Base-by-base conservation (phyloP, 1,140 invertebrate species). In the Zaprionus capensis region DNA sequence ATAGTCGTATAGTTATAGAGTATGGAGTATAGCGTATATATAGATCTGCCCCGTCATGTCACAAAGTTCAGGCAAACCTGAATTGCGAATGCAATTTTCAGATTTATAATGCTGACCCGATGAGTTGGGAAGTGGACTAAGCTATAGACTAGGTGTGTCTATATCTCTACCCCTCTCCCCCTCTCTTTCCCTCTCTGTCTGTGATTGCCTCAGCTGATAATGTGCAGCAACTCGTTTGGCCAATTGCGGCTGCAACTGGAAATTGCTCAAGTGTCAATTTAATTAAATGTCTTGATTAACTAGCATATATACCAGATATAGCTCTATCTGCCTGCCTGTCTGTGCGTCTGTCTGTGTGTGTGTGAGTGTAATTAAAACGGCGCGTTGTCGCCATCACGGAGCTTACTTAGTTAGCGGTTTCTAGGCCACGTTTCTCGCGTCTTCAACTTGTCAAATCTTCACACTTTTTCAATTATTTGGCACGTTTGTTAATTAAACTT, bases 381-480 rank as follows among this genome's bases (percentile, higher is more conserved):
- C 62, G 46, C 61, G 63, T 68, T 73, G 70, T 72, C 70, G 62
- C 70, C 57, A 56, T 66, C 28, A 7, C 41, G 61, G 20, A 59
- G 41, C 20, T 28, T 9, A 36, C 22, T 64, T 46, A 71, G 64
- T 71, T 70, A 70, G 68, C 68, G 53, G 71, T 86, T 86, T 86
- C 82, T 85, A 85, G 82, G 82, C 82, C 82, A 85, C 20, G 46
- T 46, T 24, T 51, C 31, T 22, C 20, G 82, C 87, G 82, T 90
- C 85, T 91, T 91, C 90, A 91, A 91, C 82, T 91, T 91, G 90
- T 91, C 90, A 91, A 90, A 84, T 88, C 76, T 91, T 91, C 88
- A 91, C 91, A 91, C 86, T 91, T 81, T 91, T 91, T 86, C 85
- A 86, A 83, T 87, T 91, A 91, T 91, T 91, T 91, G 90, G 90